A percentile compares a stretch with the other conserved stretches of the same genome.
phyloP scores from a whole-genome alignment of 2,888 invertebrate genomes.

The Sarcophaga rosellei region DNA sequence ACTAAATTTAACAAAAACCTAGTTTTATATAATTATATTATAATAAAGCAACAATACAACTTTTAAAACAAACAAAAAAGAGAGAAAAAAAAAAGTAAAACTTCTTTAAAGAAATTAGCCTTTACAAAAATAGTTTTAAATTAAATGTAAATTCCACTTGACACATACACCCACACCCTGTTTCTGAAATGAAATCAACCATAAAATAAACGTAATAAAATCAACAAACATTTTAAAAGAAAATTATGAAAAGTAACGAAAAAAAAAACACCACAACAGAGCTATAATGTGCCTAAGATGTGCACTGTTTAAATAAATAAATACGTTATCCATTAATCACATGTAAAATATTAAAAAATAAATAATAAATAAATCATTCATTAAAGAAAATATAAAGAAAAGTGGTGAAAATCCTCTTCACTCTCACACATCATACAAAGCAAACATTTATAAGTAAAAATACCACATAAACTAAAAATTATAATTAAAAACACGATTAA shows the following conservation, averaged over 20 bases:
- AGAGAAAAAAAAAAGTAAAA: background rate
- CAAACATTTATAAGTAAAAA: background rate
- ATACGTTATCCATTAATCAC: conserved; percentile 30
- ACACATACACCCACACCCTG: background rate
- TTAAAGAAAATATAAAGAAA: background rate
- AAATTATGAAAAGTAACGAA: background rate
- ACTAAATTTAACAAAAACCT: conserved; percentile 51
- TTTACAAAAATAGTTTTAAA: background rate
- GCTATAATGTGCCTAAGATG: conserved; percentile 50
- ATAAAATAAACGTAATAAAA: conserved; percentile 29
- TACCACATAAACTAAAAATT: background rate
- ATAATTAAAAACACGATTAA: conserved; percentile 11
- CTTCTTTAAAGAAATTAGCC: background rate
- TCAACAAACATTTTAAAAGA: background rate
- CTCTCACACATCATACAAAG: background rate
- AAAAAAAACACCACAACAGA: conserved; percentile 40
- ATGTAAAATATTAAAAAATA: conserved; percentile 54
- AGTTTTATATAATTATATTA: conserved; percentile 45
- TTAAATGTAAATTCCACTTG: conserved; percentile 10
- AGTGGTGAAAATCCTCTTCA: conserved; percentile 50
- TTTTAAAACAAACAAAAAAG: conserved; percentile 23
- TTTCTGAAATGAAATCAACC: background rate
- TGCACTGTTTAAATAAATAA: conserved; percentile 31
- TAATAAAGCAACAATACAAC: conserved; percentile 39
- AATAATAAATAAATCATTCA: conserved; percentile 4